These are phyloP conservation scores for Nanorana parkeri DNA, from an alignment of 2,113 vertebrate species.

Conservation along the genomic window DNA sequence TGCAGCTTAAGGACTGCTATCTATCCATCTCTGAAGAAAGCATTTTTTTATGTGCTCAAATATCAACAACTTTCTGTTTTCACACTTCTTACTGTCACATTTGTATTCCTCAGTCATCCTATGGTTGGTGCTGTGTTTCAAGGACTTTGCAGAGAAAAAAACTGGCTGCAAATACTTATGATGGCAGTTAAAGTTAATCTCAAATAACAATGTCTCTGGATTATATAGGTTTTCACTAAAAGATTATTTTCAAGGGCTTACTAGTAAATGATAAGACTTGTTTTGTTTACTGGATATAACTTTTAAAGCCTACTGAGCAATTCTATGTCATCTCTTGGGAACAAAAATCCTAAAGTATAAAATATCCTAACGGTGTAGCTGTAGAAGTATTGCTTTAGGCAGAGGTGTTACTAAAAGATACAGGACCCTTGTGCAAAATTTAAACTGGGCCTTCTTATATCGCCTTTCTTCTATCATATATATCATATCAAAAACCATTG, in stretches of 20 bases:
- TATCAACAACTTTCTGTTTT: conserved; percentile 22
- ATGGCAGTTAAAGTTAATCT: conserved; percentile 2
- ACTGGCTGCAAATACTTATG: conserved; percentile 19
- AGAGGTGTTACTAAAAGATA: too few species aligned
- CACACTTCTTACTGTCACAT: conserved; percentile 26
- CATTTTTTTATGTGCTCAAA: conserved; percentile 31
- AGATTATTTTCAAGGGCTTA: neutral
- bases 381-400: too few species aligned
- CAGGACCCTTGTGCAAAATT: too few species aligned
- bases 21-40: conserved; percentile 26
- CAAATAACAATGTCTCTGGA: neutral
- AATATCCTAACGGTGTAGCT: too few species aligned
- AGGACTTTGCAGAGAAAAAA: conserved; percentile 2
- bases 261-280: neutral
- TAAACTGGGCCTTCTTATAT: too few species aligned
- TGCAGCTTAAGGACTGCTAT: conserved; percentile 19
- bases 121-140: neutral
- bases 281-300: neutral
- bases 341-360: too few species aligned
- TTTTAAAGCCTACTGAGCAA: neutral
- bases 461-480: too few species aligned
- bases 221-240: neutral
- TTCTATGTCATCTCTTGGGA: too few species aligned
- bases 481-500: too few species aligned
- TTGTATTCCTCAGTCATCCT: conserved; percentile 36